A percentile compares a stretch with the other conserved stretches of the same genome.
Evolutionary conservation across 2,797 vertebrate genomes (phyloP).

Genomic region (Dermochelys coriacea): DNA sequence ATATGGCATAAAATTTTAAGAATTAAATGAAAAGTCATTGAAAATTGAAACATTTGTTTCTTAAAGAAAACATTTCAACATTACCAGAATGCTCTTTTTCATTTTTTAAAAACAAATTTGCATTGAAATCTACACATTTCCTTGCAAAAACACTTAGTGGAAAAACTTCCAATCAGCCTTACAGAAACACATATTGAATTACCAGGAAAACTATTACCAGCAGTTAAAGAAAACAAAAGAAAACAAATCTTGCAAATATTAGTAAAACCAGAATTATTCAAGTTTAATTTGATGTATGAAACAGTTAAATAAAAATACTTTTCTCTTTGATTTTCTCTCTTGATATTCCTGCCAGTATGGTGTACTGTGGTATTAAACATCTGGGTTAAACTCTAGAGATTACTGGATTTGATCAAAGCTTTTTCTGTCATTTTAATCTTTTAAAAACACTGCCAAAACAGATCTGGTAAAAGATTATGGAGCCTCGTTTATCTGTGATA

Average conservation of each 20-base stretch:
- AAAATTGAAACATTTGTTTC: neutral
- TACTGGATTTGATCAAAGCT: constrained; percentile 70
- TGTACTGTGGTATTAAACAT: constrained; percentile 60
- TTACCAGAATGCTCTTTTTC: accelerated
- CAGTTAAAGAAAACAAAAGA: constrained; percentile 28
- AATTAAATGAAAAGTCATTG: neutral
- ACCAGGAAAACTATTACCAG: neutral
- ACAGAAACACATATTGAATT: neutral
- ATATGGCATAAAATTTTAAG: accelerated
- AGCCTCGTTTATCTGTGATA: constrained; percentile 54
- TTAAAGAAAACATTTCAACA: neutral
- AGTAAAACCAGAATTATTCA: constrained; percentile 24
- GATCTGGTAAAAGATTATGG: constrained; percentile 64
- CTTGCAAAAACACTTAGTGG: neutral
- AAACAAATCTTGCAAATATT: constrained; percentile 33
- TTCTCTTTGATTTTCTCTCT: constrained; percentile 31
- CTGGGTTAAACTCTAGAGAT: constrained; percentile 66
- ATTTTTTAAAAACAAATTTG: neutral
- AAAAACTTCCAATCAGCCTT: constrained; percentile 6
- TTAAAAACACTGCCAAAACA: constrained; percentile 74
- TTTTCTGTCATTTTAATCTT: constrained; percentile 74
- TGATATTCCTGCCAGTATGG: constrained; percentile 33
- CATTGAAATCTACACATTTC: neutral
- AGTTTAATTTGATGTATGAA: constrained; percentile 37
- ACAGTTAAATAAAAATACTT: constrained; percentile 2